Percentiles rank a stretch among this genome's conserved stretches.
Evolutionary conservation across 1,140 invertebrate genomes (phyloP).

Genomic region (Paracyclopina nana): DNA sequence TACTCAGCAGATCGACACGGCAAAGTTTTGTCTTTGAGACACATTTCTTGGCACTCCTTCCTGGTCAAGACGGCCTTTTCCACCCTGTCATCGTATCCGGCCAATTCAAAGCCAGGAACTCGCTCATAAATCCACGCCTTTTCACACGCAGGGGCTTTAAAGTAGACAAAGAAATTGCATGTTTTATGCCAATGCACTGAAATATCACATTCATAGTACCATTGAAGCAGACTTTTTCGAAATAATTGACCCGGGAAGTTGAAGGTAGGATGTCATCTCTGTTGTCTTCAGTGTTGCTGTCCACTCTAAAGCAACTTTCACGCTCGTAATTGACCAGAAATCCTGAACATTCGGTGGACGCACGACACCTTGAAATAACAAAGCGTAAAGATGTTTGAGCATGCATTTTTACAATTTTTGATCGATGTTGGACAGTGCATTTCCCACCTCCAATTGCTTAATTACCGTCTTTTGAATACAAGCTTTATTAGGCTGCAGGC

Average conservation of each 20-base stretch:
- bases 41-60: constrained; percentile 27
- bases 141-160: constrained; percentile 19
- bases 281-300: constrained; percentile 11
- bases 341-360: constrained; percentile 10
- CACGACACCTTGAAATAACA: constrained; percentile 18
- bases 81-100: constrained; percentile 25
- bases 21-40: constrained; percentile 24
- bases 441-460: too few species aligned
- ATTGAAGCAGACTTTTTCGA: constrained; percentile 19
- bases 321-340: constrained; percentile 19
- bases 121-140: constrained; percentile 29
- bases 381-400: too few species aligned
- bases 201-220: too few species aligned
- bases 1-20: constrained; percentile 26
- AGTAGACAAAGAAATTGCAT: not conserved
- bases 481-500: too few species aligned
- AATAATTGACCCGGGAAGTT: constrained; percentile 9
- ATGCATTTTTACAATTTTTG: too few species aligned
- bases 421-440: too few species aligned
- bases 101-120: constrained; percentile 26
- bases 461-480: too few species aligned
- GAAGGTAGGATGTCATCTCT: constrained; percentile 8
- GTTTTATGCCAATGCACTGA: too few species aligned
- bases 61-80: constrained; percentile 23
- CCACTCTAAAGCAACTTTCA: constrained; percentile 17